phyloP scores from a whole-genome alignment of 2,888 invertebrate genomes.

The Cyclophora albipunctata region DNA sequence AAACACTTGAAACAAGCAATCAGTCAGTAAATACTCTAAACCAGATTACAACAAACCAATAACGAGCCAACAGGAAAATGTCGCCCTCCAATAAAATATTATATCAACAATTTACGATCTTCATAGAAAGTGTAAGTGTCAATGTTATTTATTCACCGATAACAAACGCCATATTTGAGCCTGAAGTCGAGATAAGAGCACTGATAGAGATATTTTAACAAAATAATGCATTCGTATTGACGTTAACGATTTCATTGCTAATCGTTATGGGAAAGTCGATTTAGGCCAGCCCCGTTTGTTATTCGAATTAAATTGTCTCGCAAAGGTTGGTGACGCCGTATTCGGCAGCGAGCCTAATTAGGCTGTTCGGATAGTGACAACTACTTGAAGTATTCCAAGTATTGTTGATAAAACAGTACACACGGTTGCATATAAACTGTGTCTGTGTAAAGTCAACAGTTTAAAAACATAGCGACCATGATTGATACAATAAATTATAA shows the following conservation, averaged over 20 bases:
- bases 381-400: no score
- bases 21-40: background rate
- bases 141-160: conserved; percentile 30
- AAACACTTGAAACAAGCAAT: no score
- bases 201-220: conserved; percentile 28
- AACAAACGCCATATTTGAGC: conserved; percentile 32
- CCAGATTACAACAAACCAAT: background rate
- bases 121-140: conserved; percentile 34
- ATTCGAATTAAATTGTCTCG: conserved; percentile 13
- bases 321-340: background rate
- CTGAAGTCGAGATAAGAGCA: conserved; percentile 27
- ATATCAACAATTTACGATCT: conserved; percentile 21
- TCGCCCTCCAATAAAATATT: conserved; percentile 11
- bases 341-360: no score
- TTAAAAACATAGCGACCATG: background rate
- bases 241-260: conserved; percentile 28
- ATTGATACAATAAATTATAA: background rate
- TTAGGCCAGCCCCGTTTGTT: conserved; percentile 17
- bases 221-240: conserved; percentile 26
- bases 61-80: background rate
- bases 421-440: no score
- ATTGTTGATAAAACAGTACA: no score
- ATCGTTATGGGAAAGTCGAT: conserved; percentile 30
- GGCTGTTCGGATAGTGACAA: no score
- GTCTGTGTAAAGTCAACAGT: no score